Evolutionary conservation across 2,113 vertebrate species (phyloP).

Genomic region (Halcyon senegalensis): DNA sequence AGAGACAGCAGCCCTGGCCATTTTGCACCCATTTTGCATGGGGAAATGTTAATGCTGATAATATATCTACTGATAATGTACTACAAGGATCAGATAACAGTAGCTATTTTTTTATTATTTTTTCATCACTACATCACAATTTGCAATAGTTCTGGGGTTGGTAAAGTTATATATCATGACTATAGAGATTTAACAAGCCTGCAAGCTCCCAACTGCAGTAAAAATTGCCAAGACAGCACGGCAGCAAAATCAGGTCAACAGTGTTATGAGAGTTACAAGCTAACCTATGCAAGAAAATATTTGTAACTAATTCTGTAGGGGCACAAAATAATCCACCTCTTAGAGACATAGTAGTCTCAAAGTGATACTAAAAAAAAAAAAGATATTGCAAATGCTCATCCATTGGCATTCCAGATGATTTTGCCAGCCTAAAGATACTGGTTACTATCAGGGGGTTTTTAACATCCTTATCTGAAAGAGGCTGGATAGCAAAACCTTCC

Average conservation of each 20-base stretch:
- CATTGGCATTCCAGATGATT: neutral
- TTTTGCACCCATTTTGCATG: neutral
- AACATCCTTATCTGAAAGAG: neutral
- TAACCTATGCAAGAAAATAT: neutral
- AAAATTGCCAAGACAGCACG: neutral
- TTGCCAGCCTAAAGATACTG: neutral
- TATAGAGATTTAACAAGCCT: neutral
- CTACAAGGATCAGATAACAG: neutral
- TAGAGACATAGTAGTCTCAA: neutral
- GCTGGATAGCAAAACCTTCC: neutral
- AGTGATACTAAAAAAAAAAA: neutral
- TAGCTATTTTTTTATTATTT: neutral
- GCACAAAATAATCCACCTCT: neutral
- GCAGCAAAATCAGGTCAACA: neutral
- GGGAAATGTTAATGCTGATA: neutral
- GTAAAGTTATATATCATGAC: neutral
- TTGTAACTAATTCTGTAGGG: neutral
- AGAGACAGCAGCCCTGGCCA: neutral
- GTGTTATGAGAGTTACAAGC: neutral
- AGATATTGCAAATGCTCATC: neutral
- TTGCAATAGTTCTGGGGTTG: neutral
- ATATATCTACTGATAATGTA: neutral
- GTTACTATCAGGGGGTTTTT: neutral
- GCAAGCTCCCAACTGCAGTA: neutral
- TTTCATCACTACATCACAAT: neutral